Percentiles rank a stretch among this genome's conserved stretches.
Evolutionary conservation across 1,140 invertebrate genomes (phyloP).

Genomic region (Brachionus asplanchnoidis): DNA sequence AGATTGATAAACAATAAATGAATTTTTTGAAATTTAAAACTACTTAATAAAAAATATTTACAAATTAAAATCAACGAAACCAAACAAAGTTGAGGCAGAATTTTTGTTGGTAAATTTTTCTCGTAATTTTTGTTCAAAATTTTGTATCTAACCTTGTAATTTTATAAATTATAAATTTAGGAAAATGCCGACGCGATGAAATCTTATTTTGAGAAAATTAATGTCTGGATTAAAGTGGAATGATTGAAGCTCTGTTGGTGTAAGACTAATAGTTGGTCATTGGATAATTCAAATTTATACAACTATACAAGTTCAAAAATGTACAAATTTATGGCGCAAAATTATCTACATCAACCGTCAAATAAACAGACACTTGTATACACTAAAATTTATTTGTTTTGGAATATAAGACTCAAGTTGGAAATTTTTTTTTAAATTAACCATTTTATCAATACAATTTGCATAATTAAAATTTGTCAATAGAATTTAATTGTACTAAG

Average conservation of each 20-base stretch:
- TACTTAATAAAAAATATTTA: too few species aligned
- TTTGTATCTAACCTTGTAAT: too few species aligned
- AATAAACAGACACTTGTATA: background rate
- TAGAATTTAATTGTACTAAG: background rate
- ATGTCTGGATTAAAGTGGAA: too few species aligned
- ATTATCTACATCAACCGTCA: background rate
- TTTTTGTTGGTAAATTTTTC: too few species aligned
- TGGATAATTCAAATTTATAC: background rate
- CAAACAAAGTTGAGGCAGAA: too few species aligned
- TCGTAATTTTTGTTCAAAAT: too few species aligned
- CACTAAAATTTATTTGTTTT: background rate
- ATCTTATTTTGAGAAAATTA: background rate
- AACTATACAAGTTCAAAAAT: background rate
- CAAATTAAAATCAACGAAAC: too few species aligned
- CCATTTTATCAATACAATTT: background rate
- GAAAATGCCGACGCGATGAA: background rate
- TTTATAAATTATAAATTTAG: too few species aligned
- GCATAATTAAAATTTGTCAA: background rate
- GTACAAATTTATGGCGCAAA: constrained; percentile 15
- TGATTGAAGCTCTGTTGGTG: background rate
- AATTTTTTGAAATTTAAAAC: too few species aligned
- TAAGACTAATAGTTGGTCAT: background rate
- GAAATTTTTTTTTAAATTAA: background rate
- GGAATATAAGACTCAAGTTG: background rate
- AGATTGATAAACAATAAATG: too few species aligned